phyloP scores from a whole-genome alignment of 2,113 vertebrate species.

The Cochlearius cochlearius region DNA sequence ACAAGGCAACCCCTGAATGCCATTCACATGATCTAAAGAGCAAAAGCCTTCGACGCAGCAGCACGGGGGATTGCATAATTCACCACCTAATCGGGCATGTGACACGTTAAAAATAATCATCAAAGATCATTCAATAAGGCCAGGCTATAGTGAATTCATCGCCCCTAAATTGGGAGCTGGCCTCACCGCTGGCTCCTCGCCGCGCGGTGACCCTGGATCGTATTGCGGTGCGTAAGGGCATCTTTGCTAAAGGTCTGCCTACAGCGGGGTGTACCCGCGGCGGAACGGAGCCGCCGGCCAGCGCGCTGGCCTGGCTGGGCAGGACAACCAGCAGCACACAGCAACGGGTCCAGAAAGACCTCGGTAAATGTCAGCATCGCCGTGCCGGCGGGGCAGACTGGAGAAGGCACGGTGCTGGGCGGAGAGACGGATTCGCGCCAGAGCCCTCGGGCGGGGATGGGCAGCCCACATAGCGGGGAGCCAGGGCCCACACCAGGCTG shows the following conservation, averaged over 20 bases:
- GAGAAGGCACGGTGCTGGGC: background rate
- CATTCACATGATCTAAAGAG: conserved; percentile 35
- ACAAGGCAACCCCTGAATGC: conserved; percentile 49
- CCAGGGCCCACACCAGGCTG: background rate
- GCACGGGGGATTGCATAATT: conserved; percentile 19
- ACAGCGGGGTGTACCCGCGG: background rate
- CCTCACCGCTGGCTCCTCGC: background rate
- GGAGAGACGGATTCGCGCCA: rapidly evolving
- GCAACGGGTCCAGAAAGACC: background rate
- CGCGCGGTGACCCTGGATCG: background rate
- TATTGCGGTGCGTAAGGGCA: background rate
- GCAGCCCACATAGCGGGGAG: background rate
- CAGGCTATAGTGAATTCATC: background rate
- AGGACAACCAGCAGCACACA: background rate
- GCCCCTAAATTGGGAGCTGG: background rate
- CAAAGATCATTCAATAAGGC: background rate
- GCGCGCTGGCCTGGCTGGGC: background rate
- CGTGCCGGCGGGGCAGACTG: background rate
- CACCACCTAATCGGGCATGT: conserved; percentile 23
- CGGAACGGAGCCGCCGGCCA: background rate
- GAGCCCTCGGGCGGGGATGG: background rate
- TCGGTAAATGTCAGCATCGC: background rate
- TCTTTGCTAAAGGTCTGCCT: background rate
- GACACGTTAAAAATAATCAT: conserved; percentile 46
- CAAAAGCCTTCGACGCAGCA: background rate